A percentile compares a stretch with the other conserved stretches of the same genome.
These are phyloP conservation scores for Brenthis ino DNA, from an alignment of 2,888 invertebrate genomes.

Conservation along the genomic window DNA sequence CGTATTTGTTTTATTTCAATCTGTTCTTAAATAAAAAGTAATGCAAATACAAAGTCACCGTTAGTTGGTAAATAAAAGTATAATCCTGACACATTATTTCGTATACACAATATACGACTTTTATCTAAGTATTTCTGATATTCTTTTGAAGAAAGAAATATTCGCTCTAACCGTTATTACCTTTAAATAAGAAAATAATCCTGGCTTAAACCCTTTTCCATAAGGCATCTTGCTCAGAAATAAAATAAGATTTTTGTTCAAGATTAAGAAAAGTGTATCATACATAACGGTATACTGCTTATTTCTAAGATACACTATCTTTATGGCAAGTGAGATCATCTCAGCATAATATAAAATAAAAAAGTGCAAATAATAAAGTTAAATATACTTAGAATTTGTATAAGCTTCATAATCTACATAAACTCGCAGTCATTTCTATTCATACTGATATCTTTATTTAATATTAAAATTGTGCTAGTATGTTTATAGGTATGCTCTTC, in stretches of 20 bases:
- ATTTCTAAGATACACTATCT: constrained; percentile 34
- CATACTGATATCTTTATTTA: no score
- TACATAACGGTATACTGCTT: constrained; percentile 18
- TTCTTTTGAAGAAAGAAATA: constrained; percentile 3
- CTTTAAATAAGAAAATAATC: constrained; percentile 10
- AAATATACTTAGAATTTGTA: constrained; percentile 2
- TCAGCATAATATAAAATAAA: constrained; percentile 13
- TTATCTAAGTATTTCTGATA: not conserved
- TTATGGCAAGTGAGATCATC: constrained; percentile 34
- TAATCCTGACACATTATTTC: no score
- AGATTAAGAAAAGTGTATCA: constrained; percentile 29
- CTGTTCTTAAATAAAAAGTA: no score
- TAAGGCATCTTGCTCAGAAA: constrained; percentile 10
- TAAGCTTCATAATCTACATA: not conserved
- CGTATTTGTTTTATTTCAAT: no score
- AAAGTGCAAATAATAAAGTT: not conserved
- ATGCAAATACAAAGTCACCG: no score
- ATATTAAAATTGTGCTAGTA: no score
- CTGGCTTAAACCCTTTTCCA: not conserved
- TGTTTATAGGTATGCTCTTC: no score
- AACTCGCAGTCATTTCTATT: no score
- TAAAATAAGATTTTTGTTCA: constrained; percentile 27
- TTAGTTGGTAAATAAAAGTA: no score
- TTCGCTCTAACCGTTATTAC: not conserved
- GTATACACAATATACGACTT: no score